Base-by-base conservation (phyloP, 2,888 invertebrate genomes). In the Cantharis flavilabris region DNA sequence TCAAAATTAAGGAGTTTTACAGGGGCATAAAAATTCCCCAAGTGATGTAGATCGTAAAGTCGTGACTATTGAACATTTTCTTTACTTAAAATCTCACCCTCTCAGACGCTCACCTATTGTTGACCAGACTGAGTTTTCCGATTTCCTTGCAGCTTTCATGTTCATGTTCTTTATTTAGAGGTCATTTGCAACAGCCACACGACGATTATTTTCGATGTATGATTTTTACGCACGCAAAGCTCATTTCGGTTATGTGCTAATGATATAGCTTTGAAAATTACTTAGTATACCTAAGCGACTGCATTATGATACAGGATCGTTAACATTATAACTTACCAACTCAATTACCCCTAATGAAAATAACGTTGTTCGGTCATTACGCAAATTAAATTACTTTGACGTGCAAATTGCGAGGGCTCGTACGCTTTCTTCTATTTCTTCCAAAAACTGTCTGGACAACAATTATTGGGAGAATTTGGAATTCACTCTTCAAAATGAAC, bases 111-210 rank as follows among this genome's bases (percentile, higher is more conserved):
- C 28, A 62, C 75, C 75, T 71, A 75, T 78, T 78, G 78, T 78
- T 78, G 78, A 75, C 78, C 78, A 78, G 75, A 78, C 78, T 70
- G 49, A 49, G 69, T 75, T 75, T 78, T 78, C 71, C 76, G 76
- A 76, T 78, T 78, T 78, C 76, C 78, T 76, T 75, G 70, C 63
- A 64, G 75, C 78, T 78, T 78, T 78, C 78, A 78, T 78, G 78
- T 78, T 78, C 76, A 76, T 76, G 78, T 78, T 30, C 64, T 76
- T 78, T 75, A 76, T 78, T 76, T 78, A 76, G 76, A 73, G 76
- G 76, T 69, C 73, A 70, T 76, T 78, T 62, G 63, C 71, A 76
- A 74, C 73, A 74, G 75, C 75, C 71, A 71, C 72, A 71, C 28
- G 69, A 72, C 63, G 23, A 18, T 69, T 69, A 72, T 70, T 76